Evolutionary conservation across 2,797 vertebrate genomes (phyloP), one percentile per base, ranked within the genome.

Genomic region (Malurus leucopterus): DNA sequence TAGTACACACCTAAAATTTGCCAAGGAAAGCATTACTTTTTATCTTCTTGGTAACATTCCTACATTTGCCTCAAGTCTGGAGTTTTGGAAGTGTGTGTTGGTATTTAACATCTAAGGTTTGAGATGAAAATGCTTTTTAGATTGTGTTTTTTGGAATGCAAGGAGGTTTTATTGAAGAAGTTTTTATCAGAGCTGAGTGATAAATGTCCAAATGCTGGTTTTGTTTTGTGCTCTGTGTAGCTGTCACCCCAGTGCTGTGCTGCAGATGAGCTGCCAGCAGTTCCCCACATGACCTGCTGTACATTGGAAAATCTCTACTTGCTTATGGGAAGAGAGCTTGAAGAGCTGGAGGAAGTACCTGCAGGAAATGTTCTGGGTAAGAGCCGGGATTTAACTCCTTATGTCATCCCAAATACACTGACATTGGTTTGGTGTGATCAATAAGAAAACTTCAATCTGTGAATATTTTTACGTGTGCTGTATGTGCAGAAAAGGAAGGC

Each of bases 301-400:
- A 97, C 97, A 0, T 51, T 99, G 95, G 98, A 98, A 41, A 97
- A 78, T 83, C 97, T 99, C 30, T 99, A 98, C 88, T 97, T 99
- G 70, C 97, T 99, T 61, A 99, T 99, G 99, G 99, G 99, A 46
- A 96, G 98, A 74, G 99, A 99, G 89, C 98, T 99, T 41, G 98
- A 99, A 82, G 98, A 98, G 20, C 97, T 99, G 40, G 96, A 98
- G 23, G 98, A 99, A 93, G 98, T 99, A 23, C 98, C 98, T 61
- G 96, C 98, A 9, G 99, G 99, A 89, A 99, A 99, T 18, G 98
- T 99, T 67, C 96, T 99, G 8, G 99, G 99, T 99, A 96, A 92
- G 95, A 47, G 19, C 24, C 54, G 13, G 29, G 47, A 13, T n/a
- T 46, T 79, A 1, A 40, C 55, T 65, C 80, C 10, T 44, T 85